Evolutionary conservation across 37 sponge, comb jelly and placozoan genomes (phyloP).

Genomic region (Halisarca cf. caerulea): DNA sequence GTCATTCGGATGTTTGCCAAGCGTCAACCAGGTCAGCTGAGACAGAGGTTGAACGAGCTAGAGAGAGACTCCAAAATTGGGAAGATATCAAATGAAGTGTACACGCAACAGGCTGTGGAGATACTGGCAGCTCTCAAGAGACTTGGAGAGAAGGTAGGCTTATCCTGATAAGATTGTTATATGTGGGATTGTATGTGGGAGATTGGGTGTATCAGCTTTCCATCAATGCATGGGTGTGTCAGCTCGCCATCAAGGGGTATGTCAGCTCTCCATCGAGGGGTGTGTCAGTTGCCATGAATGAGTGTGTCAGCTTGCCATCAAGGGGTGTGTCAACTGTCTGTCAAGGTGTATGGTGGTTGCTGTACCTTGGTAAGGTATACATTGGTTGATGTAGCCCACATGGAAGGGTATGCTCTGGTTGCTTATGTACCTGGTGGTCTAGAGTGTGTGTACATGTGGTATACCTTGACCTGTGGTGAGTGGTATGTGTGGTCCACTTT

Average conservation of each 20-base stretch:
- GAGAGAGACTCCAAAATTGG: constrained; percentile 90
- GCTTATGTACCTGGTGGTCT: too few relatives aligned
- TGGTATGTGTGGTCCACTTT: not conserved
- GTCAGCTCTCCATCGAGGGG: too few relatives aligned
- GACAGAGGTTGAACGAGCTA: constrained; percentile 86
- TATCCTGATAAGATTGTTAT: too few relatives aligned
- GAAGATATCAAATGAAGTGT: constrained; percentile 71
- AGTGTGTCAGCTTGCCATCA: too few relatives aligned
- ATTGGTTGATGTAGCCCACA: not conserved
- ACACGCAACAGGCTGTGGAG: constrained; percentile 81
- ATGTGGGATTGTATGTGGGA: too few relatives aligned
- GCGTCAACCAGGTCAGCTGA: constrained; percentile 95
- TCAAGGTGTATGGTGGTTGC: too few relatives aligned
- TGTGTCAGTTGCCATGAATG: too few relatives aligned
- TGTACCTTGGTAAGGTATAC: not conserved
- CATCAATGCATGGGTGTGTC: too few relatives aligned
- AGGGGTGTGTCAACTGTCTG: too few relatives aligned
- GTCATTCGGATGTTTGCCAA: constrained; percentile 97
- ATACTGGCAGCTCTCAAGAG: constrained; percentile 90
- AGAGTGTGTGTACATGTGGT: not conserved
- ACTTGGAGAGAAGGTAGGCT: constrained; percentile 93
- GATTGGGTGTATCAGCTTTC: too few relatives aligned
- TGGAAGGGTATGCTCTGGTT: too few relatives aligned
- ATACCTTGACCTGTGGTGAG: not conserved
- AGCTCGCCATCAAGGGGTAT: too few relatives aligned